These are phyloP conservation scores for Eulemur macaco DNA, from an alignment of 2,113 vertebrate genomes.

Conservation along the genomic window DNA sequence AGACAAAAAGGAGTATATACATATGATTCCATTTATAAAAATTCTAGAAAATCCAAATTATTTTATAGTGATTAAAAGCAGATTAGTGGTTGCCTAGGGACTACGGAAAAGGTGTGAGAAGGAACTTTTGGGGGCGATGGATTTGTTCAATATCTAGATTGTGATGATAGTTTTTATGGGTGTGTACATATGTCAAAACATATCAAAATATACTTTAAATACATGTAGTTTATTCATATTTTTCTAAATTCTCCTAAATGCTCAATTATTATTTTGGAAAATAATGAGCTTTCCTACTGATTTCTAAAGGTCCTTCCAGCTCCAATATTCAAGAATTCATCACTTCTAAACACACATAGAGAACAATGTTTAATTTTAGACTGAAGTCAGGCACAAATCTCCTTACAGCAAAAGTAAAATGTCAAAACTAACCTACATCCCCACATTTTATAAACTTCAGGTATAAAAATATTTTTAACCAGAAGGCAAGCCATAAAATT, in stretches of 20 bases:
- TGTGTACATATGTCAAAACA: neutral
- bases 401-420: neutral
- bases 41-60: constrained; percentile 26
- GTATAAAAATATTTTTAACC: constrained; percentile 46
- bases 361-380: neutral
- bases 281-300: neutral
- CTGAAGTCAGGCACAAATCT: constrained; percentile 29
- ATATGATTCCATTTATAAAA: constrained; percentile 14
- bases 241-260: constrained; percentile 25
- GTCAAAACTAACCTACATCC: constrained; percentile 1
- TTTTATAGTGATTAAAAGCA: constrained; percentile 29
- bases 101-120: neutral
- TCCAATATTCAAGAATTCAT: constrained; percentile 10
- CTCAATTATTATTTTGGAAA: constrained; percentile 52
- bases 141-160: neutral
- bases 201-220: constrained; percentile 23
- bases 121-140: neutral
- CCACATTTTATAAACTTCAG: constrained; percentile 39
- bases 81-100: neutral
- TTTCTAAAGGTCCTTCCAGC: neutral
- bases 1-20: neutral
- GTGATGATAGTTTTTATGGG: neutral
- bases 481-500: neutral
- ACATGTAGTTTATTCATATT: constrained; percentile 15
- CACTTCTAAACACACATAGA: neutral